Evolutionary conservation across 2,797 vertebrate genomes (phyloP).

Genomic region (Steatocranus sp.): DNA sequence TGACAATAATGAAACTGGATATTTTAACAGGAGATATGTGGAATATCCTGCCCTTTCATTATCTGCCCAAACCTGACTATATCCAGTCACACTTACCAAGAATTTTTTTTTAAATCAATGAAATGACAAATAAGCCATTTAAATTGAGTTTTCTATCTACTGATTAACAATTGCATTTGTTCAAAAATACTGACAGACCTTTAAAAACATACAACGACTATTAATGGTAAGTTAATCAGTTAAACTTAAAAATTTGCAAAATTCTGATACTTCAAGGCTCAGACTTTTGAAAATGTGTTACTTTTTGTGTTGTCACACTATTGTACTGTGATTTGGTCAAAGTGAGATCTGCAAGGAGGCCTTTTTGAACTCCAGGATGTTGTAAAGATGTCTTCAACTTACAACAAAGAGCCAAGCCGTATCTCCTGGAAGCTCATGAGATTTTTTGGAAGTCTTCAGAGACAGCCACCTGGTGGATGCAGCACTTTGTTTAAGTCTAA

Average conservation of each 20-base stretch:
- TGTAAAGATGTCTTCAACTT: not conserved
- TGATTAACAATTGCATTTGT: not conserved
- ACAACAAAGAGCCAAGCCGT: not conserved
- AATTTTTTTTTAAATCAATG: not conserved
- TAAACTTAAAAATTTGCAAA: not conserved
- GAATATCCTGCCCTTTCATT: not conserved
- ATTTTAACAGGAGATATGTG: not conserved
- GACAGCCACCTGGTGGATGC: not conserved
- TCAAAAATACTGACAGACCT: not conserved
- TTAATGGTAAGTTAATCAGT: not conserved
- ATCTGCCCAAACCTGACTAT: not conserved
- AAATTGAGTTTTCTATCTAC: not conserved
- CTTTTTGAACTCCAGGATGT: not conserved
- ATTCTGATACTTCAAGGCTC: accelerated
- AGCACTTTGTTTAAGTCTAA: not conserved
- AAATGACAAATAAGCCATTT: not conserved
- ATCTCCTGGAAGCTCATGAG: not conserved
- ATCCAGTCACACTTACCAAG: not conserved
- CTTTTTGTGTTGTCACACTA: not conserved
- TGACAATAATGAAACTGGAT: not conserved
- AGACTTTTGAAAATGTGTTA: not conserved
- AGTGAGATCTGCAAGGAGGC: not conserved
- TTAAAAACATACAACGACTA: not conserved
- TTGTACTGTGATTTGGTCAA: not conserved
- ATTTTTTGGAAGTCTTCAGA: not conserved